These are phyloP conservation scores for Emydocephalus ijimae DNA, from an alignment of 2,113 vertebrate species.

Conservation along the genomic window DNA sequence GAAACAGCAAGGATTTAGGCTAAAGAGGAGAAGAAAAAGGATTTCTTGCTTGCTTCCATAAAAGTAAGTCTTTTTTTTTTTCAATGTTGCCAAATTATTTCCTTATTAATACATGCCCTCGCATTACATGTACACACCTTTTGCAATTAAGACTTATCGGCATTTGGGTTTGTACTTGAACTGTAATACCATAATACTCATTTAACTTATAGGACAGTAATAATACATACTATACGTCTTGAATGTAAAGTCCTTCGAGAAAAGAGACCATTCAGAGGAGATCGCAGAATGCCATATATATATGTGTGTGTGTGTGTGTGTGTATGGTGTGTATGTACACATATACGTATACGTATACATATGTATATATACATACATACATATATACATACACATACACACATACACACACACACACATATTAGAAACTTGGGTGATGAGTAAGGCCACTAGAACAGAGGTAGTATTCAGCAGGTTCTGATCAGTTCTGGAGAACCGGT, in stretches of 20 bases:
- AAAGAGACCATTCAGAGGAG: constrained; percentile 29
- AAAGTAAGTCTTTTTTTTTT: background rate
- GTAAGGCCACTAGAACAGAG: constrained; percentile 11
- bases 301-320: too few species aligned
- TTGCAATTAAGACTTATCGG: background rate
- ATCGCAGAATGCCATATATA: constrained; percentile 7
- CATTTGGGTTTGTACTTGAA: background rate
- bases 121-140: background rate
- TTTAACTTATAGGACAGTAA: background rate
- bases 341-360: too few species aligned
- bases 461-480: too few species aligned
- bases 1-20: background rate
- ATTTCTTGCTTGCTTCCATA: background rate
- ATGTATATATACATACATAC: too few species aligned
- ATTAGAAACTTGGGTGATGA: constrained; percentile 27
- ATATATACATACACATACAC: too few species aligned
- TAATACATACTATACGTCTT: background rate
- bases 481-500: too few species aligned
- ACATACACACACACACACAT: too few species aligned
- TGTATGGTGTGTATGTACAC: too few species aligned
- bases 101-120: background rate
- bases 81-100: background rate
- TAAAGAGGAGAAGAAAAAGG: background rate
- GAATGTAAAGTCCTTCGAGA: background rate
- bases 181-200: background rate